phyloP scores from a whole-genome alignment of 2,797 vertebrate genomes.

The Pempheris klunzingeri region DNA sequence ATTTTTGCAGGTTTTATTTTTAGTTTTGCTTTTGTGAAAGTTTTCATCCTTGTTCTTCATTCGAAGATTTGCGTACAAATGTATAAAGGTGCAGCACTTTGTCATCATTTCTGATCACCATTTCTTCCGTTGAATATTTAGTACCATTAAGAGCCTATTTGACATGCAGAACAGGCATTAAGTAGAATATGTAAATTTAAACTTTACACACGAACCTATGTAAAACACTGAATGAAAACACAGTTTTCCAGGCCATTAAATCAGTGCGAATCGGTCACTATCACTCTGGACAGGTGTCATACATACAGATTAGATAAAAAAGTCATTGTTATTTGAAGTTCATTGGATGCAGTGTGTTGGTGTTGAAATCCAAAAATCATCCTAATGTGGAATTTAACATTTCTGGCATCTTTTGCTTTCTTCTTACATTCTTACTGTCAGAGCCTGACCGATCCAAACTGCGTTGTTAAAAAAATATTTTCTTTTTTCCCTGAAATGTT shows the following conservation, averaged over 20 bases:
- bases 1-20: constrained; percentile 17
- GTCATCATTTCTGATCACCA: not conserved
- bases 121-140: constrained; percentile 24
- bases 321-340: not conserved
- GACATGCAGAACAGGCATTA: constrained; percentile 30
- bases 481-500: constrained; percentile 12
- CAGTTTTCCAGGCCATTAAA: constrained; percentile 13
- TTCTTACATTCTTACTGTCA: not conserved
- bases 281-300: constrained; percentile 12
- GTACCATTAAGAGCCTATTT: constrained; percentile 13
- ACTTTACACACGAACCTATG: constrained; percentile 28
- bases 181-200: constrained; percentile 34
- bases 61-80: constrained; percentile 26
- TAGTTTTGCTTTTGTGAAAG: constrained; percentile 15
- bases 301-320: not conserved
- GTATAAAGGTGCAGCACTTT: constrained; percentile 27
- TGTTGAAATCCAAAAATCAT: not conserved
- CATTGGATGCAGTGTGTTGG: not conserved
- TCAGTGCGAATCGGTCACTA: not conserved
- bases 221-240: constrained; percentile 47
- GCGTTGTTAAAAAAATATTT: not conserved
- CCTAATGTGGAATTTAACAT: not conserved
- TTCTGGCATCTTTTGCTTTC: constrained; percentile 2
- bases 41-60: constrained; percentile 14
- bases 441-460: constrained; percentile 14